phyloP scores from a whole-genome alignment of 2,888 invertebrate species.

The Philaethria dido region DNA sequence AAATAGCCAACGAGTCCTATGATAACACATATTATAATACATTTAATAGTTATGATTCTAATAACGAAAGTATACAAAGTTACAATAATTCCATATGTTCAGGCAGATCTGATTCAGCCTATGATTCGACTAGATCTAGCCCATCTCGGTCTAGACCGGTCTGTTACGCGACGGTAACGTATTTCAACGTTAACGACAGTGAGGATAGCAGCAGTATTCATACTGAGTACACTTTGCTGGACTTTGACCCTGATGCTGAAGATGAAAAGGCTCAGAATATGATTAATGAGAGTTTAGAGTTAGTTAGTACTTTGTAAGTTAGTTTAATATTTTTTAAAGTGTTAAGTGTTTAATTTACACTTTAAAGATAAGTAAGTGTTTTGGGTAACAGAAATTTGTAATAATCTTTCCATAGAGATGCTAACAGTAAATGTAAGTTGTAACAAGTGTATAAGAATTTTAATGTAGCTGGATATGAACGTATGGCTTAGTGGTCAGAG shows the following conservation, averaged over 20 bases:
- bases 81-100: constrained; percentile 66
- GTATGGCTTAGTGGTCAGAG: no score
- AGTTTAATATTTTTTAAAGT: no score
- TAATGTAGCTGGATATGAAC: no score
- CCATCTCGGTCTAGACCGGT: constrained; percentile 62
- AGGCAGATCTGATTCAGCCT: constrained; percentile 73
- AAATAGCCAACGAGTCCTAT: constrained; percentile 57
- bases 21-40: constrained; percentile 66
- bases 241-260: constrained; percentile 62
- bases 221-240: constrained; percentile 75
- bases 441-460: no score
- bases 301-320: constrained; percentile 74
- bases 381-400: no score
- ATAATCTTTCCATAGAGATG: no score
- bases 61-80: constrained; percentile 63
- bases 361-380: no score
- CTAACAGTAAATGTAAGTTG: no score
- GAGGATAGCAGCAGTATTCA: constrained; percentile 77
- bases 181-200: constrained; percentile 75
- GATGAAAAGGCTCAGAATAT: constrained; percentile 72
- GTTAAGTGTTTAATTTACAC: no score
- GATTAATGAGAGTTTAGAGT: constrained; percentile 75
- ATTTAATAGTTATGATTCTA: constrained; percentile 70
- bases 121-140: constrained; percentile 72
- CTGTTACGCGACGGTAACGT: constrained; percentile 75